phyloP scores from a whole-genome alignment of 2,888 invertebrate genomes.

The Drosophila dives region DNA sequence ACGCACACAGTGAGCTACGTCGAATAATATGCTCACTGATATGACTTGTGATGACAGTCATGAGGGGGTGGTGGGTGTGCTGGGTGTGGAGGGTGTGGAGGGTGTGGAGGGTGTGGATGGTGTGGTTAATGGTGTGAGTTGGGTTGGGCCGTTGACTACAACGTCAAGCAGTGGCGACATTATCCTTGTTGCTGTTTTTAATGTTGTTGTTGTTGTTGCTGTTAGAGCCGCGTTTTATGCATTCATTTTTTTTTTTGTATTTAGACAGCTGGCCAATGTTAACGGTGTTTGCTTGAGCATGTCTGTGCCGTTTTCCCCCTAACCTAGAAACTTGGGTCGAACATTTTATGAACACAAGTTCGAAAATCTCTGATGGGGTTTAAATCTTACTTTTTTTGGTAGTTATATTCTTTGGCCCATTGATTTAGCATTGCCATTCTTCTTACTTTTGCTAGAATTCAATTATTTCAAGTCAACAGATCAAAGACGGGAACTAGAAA shows the following conservation, averaged over 20 bases:
- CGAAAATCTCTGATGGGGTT: background rate
- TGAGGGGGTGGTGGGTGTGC: background rate
- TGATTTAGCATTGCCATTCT: conserved; percentile 26
- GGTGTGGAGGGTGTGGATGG: background rate
- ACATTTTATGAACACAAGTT: background rate
- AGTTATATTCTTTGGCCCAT: conserved; percentile 41
- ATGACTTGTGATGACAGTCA: conserved; percentile 75
- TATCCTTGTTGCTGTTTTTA: conserved; percentile 36
- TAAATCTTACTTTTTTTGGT: background rate
- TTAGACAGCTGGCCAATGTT: conserved; percentile 68
- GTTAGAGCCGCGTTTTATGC: conserved; percentile 60
- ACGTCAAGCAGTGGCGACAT: conserved; percentile 29
- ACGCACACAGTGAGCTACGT: conserved; percentile 41
- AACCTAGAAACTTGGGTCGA: conserved; percentile 4
- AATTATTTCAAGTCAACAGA: conserved; percentile 57
- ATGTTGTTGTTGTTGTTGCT: conserved; percentile 27
- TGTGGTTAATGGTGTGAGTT: background rate
- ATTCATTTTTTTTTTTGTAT: conserved; percentile 52
- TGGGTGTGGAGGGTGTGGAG: background rate
- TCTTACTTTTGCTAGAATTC: conserved; percentile 59
- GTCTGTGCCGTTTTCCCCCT: background rate
- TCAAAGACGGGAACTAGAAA: conserved; percentile 42
- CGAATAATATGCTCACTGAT: conserved; percentile 75
- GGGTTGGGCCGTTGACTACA: background rate
- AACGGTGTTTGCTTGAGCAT: conserved; percentile 18